Conservation (phyloP, 92 coral and sea anemone species). For the Nematostella vectensis region DNA sequence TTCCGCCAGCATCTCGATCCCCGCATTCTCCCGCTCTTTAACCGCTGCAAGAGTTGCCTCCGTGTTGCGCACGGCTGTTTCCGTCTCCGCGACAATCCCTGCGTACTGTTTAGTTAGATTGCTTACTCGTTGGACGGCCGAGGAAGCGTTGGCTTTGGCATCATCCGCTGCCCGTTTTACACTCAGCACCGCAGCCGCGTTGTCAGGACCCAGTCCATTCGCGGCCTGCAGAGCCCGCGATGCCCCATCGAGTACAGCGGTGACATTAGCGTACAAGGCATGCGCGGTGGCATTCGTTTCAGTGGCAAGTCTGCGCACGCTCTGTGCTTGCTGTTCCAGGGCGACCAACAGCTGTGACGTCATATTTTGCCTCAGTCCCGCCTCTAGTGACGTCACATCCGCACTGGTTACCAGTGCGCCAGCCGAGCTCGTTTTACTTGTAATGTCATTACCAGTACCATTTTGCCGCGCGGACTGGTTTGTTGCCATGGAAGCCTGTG, state of each 20-base stretch:
- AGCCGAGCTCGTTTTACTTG: slow-evolving; percentile 6
- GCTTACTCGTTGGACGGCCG: slow-evolving; percentile 14
- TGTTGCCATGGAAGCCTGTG: slow-evolving; percentile 30
- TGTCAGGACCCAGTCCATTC: slow-evolving; percentile 33
- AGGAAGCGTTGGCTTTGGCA: slow-evolving; percentile 30
- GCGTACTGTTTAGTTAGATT: slow-evolving; percentile 21
- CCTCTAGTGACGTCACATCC: slow-evolving; percentile 8
- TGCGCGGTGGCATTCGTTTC: slow-evolving; percentile 25
- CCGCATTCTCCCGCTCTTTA: slow-evolving; percentile 10
- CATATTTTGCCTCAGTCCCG: slow-evolving; percentile 8
- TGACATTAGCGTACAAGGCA: slow-evolving; percentile 30
- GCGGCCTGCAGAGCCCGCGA: slow-evolving; percentile 19
- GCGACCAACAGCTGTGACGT: slow-evolving; percentile 13
- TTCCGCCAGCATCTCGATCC: slow-evolving; percentile 43
- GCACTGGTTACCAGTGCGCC: slow-evolving; percentile 25
- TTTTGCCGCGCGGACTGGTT: slow-evolving; percentile 37
- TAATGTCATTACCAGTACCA: slow-evolving; percentile 31
- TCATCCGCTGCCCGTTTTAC: slow-evolving; percentile 24
- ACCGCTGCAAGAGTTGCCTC: slow-evolving; percentile 31
- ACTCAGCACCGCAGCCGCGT: slow-evolving; percentile 16
- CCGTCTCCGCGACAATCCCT: slow-evolving; percentile 30
- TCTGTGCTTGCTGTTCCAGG: slow-evolving; percentile 24
- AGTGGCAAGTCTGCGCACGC: slow-evolving; percentile 20
- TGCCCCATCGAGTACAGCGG: slow-evolving; percentile 41
- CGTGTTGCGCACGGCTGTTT: slow-evolving; percentile 20